Percentiles rank a stretch among this genome's conserved stretches.
Evolutionary conservation across 2,113 vertebrate species (phyloP).

Genomic region (Arizona elegans): DNA sequence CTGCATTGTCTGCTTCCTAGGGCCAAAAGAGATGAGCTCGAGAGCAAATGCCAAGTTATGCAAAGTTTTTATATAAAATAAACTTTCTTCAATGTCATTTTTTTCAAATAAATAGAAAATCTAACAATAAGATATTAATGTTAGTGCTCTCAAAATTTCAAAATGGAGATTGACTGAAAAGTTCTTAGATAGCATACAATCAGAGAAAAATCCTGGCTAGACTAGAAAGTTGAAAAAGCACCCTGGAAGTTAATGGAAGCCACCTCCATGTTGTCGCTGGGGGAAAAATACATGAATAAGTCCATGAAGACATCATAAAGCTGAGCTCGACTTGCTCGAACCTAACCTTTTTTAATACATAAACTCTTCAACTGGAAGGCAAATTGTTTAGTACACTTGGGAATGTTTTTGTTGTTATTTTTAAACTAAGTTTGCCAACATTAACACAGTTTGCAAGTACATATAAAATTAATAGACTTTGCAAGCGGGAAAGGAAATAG

Average conservation of each 20-base stretch:
- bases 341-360: slow-evolving; percentile 10
- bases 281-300: not conserved
- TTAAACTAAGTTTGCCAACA: slow-evolving; percentile 44
- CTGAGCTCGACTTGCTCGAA: not conserved
- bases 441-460: slow-evolving; percentile 50
- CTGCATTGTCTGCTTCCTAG: not conserved
- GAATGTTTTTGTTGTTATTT: slow-evolving; percentile 11
- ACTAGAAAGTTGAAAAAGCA: not conserved
- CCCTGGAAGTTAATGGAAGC: not conserved
- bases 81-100: not conserved
- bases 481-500: slow-evolving; percentile 54
- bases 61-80: not conserved
- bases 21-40: not conserved
- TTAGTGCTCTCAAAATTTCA: not conserved
- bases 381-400: slow-evolving; percentile 34
- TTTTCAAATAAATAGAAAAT: slow-evolving; percentile 29
- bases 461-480: slow-evolving; percentile 54
- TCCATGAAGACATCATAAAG: not conserved
- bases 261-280: not conserved
- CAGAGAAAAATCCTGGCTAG: not conserved
- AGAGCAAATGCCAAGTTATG: not conserved
- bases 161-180: not conserved
- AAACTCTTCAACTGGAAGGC: slow-evolving; percentile 12
- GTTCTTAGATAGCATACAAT: not conserved
- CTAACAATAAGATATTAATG: slow-evolving; percentile 14